Evolutionary conservation across 1,140 invertebrate species (phyloP).

Genomic region (Andrena cerasifolii): DNA sequence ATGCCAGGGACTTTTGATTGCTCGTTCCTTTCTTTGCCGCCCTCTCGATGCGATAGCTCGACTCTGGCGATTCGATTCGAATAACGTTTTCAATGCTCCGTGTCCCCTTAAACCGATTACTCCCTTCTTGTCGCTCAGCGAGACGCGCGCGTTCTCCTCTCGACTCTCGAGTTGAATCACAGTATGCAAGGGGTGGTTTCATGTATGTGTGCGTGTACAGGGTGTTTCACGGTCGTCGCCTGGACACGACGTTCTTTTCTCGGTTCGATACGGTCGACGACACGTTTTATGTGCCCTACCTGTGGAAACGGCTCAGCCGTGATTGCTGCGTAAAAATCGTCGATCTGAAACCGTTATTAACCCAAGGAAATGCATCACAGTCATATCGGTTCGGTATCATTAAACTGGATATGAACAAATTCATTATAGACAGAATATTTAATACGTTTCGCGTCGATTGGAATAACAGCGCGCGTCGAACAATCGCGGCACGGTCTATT

Average conservation of each 20-base stretch:
- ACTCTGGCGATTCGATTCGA: slow-evolving; percentile 23
- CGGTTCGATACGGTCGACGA: neutral
- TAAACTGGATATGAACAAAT: neutral
- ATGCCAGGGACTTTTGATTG: slow-evolving; percentile 6
- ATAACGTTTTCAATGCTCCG: slow-evolving; percentile 26
- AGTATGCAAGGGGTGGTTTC: neutral
- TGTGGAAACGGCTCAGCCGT: slow-evolving; percentile 26
- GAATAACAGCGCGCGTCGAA: slow-evolving; percentile 23
- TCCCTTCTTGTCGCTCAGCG: neutral
- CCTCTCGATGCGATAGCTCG: neutral
- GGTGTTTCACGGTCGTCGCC: neutral
- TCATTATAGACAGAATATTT: neutral
- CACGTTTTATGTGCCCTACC: slow-evolving; percentile 31
- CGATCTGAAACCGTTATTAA: slow-evolving; percentile 55
- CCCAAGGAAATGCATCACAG: slow-evolving; percentile 6
- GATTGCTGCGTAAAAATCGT: slow-evolving; percentile 45
- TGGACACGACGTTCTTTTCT: neutral
- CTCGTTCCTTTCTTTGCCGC: neutral
- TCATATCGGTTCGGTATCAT: neutral
- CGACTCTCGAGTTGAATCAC: slow-evolving; percentile 27
- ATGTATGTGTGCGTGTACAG: neutral
- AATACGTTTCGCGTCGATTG: neutral
- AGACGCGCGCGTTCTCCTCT: slow-evolving; percentile 18
- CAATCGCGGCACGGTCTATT: neutral
- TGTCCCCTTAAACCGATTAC: slow-evolving; percentile 24